Evolutionary conservation across 2,797 vertebrate genomes (phyloP), one percentile per base, ranked within the genome.

Genomic region (Margarornis squamiger): DNA sequence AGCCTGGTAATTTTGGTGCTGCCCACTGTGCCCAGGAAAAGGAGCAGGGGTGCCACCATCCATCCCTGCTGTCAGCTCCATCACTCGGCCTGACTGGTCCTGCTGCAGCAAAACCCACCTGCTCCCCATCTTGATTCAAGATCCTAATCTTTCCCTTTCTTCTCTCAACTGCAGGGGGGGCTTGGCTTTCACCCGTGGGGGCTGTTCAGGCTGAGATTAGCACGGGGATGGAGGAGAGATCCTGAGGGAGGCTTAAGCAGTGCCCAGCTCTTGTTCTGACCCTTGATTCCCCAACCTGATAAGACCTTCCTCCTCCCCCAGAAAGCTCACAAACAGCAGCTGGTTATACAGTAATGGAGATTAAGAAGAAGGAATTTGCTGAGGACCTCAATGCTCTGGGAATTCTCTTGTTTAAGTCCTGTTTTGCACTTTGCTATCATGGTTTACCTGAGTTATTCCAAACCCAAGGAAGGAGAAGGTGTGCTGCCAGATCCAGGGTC

Each of bases 291-390:
- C 45, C 29, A 5, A 45, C 14, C 90, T 85, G 95, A 88, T 93
- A 95, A 95, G 71, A 87, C 34, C 23, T 88, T 95, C 71, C 79
- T 84, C 48, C 70, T 85, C 45, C 58, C 29, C 24, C 70, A 79
- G 34, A 18, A 79, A 74, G 34, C 57, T 80, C 66, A 9, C 49
- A 88, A 95, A 93, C 39, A 86, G 76, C 82, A 84, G 38, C 88
- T 90, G 36, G 88, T 96, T 90, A 90, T 36, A 70, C 59, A 96
- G 80, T 86, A 76, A 90, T 61, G 57, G 77, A 93, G 88, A 92
- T 74, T 65, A 87, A 79, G 86, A 6, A 67, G 48, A 68, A 84
- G 77, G 77, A 86, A 77, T 96, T 88, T 65, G 45, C 86, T 80
- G 52, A 71, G 73, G 68, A 67, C 36, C 29, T 80, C 45, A 61